Evolutionary conservation across 1,140 invertebrate species (phyloP), one percentile per base, ranked within the genome.

Genomic region (Drosophila nigromelanica): DNA sequence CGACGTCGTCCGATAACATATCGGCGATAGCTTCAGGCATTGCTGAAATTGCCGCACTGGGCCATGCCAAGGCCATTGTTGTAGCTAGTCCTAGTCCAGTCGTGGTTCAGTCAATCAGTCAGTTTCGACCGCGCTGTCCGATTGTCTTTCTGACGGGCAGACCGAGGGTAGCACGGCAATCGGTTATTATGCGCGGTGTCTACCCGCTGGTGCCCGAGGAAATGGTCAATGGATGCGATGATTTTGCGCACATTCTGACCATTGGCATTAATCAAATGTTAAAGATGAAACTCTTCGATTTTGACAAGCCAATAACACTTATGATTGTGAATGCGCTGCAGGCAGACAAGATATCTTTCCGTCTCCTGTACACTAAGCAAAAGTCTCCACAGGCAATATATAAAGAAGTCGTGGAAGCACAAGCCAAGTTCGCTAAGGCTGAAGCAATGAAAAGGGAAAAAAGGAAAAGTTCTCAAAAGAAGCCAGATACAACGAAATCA

Each of bases 291-390:
- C 21, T 83, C 2, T 27, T 83, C 0, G 18, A 76, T 21, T n/a
- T 42, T 1, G 67, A 66, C 2, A 43, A 66, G 7, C 21, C 47
- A 3, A 43, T 50, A 12, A 43, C 60, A 7, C 27, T 79, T 11
- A 81, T 83, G 15, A 27, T 76, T 5, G 80, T 83, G 1, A 68
- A 83, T 70, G 80, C 80, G 18, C 33, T 83, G 30, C 24, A 52
- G 3, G 80, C 80, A 4, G 35, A 85, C 1, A 70, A 72, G 11
- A 64, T 83, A 11, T 73, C 55, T 6, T 83, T 83, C 30, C 63
- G 68, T 0, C 42, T 83, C 0, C 24, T 73, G n/a, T 58, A 69
- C 6, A 47, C 76, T 4, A 56, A 50, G 12, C 67, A 72, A 21
- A 70, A 45, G 21, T 15, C 55, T 10, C 27, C 27, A 24, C 10